Evolutionary conservation across 2,113 vertebrate genomes (phyloP).

Genomic region (Silurus meridionalis): DNA sequence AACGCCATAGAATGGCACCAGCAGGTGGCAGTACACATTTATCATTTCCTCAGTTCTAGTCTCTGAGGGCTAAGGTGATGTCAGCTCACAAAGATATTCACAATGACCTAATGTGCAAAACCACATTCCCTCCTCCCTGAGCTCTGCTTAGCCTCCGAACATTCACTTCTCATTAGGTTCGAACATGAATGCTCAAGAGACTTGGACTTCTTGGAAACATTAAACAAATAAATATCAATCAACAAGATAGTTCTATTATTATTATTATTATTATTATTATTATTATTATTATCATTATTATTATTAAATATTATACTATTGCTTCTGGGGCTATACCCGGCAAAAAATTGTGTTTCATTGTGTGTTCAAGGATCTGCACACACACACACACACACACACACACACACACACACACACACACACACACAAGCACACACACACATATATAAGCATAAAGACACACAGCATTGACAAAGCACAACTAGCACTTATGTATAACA

Average conservation of each 20-base stretch:
- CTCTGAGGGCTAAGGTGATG: conserved; percentile 1
- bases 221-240: neutral
- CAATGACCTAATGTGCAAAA: neutral
- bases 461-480: neutral
- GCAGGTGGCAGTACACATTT: conserved; percentile 50
- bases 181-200: neutral
- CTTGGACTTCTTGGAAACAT: neutral
- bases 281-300: neutral
- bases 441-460: neutral
- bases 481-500: neutral
- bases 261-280: neutral
- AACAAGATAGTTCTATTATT: neutral
- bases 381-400: neutral
- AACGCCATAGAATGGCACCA: conserved; percentile 51
- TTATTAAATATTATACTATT: neutral
- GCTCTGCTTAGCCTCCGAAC: neutral
- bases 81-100: conserved; percentile 13
- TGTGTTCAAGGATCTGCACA: neutral
- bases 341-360: neutral
- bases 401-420: neutral
- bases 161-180: neutral
- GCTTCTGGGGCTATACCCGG: neutral
- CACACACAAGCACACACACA: neutral
- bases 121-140: neutral
- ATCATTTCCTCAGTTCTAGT: neutral